Percentiles rank a stretch among this genome's conserved stretches.
Evolutionary conservation across 92 coral and sea anemone species (phyloP).

Genomic region (Siderastrea siderea): DNA sequence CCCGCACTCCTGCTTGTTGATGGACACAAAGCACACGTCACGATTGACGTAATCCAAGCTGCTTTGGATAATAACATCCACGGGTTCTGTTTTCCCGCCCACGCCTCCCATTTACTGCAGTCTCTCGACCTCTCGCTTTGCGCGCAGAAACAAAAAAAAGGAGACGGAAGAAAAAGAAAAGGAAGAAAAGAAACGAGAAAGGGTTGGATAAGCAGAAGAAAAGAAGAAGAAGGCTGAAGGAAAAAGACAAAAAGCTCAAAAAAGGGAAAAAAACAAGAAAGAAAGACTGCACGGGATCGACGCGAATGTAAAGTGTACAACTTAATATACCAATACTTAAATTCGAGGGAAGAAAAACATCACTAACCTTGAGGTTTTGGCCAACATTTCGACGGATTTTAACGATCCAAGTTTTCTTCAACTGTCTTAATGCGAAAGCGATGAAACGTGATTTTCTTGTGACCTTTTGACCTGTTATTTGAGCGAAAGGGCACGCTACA

Average conservation of each 20-base stretch:
- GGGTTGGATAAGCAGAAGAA: no score
- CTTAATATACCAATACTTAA: background rate
- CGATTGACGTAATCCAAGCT: slow-evolving; percentile 7
- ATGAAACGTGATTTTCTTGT: background rate
- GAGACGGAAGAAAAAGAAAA: no score
- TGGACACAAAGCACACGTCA: slow-evolving; percentile 44
- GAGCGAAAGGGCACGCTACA: slow-evolving; percentile 4
- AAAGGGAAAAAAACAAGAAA: no score
- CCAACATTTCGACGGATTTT: slow-evolving; percentile 33
- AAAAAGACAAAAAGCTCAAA: no score
- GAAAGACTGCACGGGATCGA: no score
- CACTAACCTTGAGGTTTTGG: slow-evolving; percentile 31
- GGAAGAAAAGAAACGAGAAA: no score
- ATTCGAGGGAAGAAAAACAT: background rate
- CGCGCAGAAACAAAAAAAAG: no score
- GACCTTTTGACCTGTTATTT: slow-evolving; percentile 8
- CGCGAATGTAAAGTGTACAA: no score
- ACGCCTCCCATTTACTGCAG: slow-evolving; percentile 25
- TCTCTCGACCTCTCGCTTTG: slow-evolving; percentile 32
- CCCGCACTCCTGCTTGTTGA: slow-evolving; percentile 21
- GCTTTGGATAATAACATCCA: slow-evolving; percentile 5
- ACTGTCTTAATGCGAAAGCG: slow-evolving; percentile 2
- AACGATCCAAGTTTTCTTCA: slow-evolving; percentile 18
- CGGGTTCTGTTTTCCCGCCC: slow-evolving; percentile 35
- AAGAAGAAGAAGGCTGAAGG: no score